Percentiles rank a stretch among this genome's conserved stretches.
Conservation (phyloP, 2,888 invertebrate genomes). For the Harpagoxenus sublaevis region DNA sequence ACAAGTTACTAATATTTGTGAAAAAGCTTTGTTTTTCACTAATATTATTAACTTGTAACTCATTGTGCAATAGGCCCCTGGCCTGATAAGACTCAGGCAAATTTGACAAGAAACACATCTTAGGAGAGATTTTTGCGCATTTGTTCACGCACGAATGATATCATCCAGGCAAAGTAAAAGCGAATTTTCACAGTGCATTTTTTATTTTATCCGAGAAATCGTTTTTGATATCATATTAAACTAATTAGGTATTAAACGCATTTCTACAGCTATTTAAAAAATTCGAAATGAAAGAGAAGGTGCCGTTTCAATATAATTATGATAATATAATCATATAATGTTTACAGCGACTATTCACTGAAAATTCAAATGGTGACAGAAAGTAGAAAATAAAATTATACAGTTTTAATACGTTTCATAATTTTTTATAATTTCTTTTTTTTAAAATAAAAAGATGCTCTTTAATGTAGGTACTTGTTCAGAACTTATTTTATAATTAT, state of each 20-base stretch:
- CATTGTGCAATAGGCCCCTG: too few relatives aligned
- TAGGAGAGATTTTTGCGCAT: background rate
- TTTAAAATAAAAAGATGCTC: background rate
- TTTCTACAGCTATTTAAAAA: background rate
- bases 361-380: background rate
- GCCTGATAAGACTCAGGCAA: background rate
- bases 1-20: too few relatives aligned
- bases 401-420: background rate
- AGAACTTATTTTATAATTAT: background rate
- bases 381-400: background rate
- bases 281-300: background rate
- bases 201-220: background rate
- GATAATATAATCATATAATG: background rate
- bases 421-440: background rate
- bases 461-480: background rate
- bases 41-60: too few relatives aligned
- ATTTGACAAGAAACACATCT: background rate
- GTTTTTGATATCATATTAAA: background rate
- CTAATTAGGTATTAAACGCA: background rate
- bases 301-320: background rate
- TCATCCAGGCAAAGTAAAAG: background rate
- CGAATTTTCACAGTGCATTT: background rate
- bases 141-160: background rate
- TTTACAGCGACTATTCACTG: background rate
- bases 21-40: too few relatives aligned